Percentiles rank a stretch among this genome's conserved stretches.
Conservation (phyloP, 2,797 vertebrate genomes). For the Botia almorhae region DNA sequence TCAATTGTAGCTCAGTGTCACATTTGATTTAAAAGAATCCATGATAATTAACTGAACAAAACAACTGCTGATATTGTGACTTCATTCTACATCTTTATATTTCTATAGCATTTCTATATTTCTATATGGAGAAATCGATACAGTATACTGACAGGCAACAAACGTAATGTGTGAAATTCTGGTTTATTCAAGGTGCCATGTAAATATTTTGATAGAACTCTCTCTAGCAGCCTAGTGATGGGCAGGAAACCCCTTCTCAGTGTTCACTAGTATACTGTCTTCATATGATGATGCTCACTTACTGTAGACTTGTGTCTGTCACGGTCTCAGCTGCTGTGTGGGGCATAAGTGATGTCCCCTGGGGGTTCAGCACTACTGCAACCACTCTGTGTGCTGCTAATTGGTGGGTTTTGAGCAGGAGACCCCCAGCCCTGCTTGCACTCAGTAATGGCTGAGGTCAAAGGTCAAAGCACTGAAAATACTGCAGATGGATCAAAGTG, state of each 20-base stretch:
- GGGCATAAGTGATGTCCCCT: slow-evolving; percentile 29
- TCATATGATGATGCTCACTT: neutral
- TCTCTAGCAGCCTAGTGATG: neutral
- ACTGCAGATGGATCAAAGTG: neutral
- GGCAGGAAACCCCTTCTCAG: neutral
- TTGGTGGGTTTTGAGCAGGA: slow-evolving; percentile 26
- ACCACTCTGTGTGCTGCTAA: slow-evolving; percentile 1
- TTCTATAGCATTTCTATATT: too few relatives aligned
- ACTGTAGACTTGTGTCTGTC: neutral
- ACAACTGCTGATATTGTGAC: too few relatives aligned
- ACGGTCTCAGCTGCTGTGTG: slow-evolving; percentile 45
- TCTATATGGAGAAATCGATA: neutral
- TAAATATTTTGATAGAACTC: neutral
- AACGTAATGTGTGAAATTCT: neutral
- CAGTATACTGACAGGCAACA: neutral
- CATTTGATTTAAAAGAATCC: too few relatives aligned
- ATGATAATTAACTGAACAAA: too few relatives aligned
- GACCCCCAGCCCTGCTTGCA: slow-evolving; percentile 34
- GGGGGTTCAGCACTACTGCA: slow-evolving; percentile 33
- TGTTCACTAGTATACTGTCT: neutral
- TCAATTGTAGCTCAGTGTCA: too few relatives aligned
- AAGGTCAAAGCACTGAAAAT: slow-evolving; percentile 7
- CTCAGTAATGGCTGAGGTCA: slow-evolving; percentile 42
- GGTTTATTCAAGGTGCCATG: neutral
- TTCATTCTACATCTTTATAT: too few relatives aligned